phyloP scores from a whole-genome alignment of 2,797 vertebrate genomes.

The Poeciliopsis infans region DNA sequence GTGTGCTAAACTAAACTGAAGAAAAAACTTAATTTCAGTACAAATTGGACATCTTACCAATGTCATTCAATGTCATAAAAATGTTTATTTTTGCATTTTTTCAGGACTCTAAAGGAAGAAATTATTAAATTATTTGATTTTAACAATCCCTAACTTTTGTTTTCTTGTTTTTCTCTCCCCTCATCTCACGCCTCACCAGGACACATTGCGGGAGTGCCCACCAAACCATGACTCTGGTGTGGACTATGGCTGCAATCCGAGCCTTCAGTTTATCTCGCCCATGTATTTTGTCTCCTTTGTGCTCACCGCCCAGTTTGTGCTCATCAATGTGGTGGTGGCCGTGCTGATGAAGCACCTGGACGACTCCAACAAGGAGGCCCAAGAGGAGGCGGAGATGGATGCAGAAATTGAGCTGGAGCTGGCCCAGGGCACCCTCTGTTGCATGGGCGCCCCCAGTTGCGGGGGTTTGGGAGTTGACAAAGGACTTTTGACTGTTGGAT shows the following conservation, averaged over 20 bases:
- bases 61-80: neutral
- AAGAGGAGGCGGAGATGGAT: slow-evolving; percentile 98
- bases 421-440: slow-evolving; percentile 91
- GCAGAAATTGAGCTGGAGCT: slow-evolving; percentile 97
- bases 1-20: neutral
- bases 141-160: slow-evolving; percentile 1
- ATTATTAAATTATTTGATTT: neutral
- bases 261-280: slow-evolving; percentile 98
- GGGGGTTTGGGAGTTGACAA: slow-evolving; percentile 73
- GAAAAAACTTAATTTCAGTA: neutral
- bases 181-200: slow-evolving; percentile 74
- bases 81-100: neutral
- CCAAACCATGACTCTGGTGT: slow-evolving; percentile 75
- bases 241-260: slow-evolving; percentile 95
- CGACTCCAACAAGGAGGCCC: slow-evolving; percentile 98
- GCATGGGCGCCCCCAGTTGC: slow-evolving; percentile 78
- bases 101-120: neutral
- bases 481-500: slow-evolving; percentile 48
- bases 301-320: slow-evolving; percentile 98
- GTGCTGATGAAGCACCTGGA: slow-evolving; percentile 99
- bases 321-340: slow-evolving; percentile 99
- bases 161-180: too few species aligned
- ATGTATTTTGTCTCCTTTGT: slow-evolving; percentile 99
- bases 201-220: slow-evolving; percentile 95
- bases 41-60: neutral